Base-by-base conservation (phyloP, 35 echinoderm and acorn worm species). In the Lytechinus pictus region DNA sequence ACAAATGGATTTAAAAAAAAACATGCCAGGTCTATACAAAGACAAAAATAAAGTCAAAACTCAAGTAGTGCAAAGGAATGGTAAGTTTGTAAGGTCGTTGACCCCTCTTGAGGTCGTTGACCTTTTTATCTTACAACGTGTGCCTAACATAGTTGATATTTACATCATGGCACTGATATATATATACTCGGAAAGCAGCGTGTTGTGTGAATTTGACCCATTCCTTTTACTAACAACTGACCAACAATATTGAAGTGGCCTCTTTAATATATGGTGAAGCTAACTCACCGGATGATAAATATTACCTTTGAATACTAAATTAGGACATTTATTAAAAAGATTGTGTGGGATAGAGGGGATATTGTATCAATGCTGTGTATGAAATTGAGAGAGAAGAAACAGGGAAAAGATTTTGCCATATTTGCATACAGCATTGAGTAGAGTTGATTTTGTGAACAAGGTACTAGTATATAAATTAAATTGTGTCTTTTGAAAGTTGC, bases 11-110 rank as follows among this genome's bases (percentile, higher is more conserved):
- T n/a, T 0, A 19, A 79, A 79, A 79, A 14, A 24, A 24, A 79
- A 24, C 66, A 90, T 12, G 52, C 10, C 52, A 90, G 88, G 88
- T 21, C 16, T 90, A 8, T 88, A 52, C 86, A 88, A 88, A 52
- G 86, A 88, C 27, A n/a, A 28, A 90, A 44, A 90, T 52, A 90
- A 44, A 90, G 29, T 52, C 10, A 90, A 90, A 44, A 52, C 27
- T 90, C 28, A 2, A 52, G n/a, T 33, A 90, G 33, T 90, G 52
- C 88, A 3, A 90, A 90, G 88, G 16, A 90, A 90, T 33, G 88
- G 88, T 90, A 90, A 90, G 88, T 90, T 12, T 79, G 24, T 71
- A 24, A n/a, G 66, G 66, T 79, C 66, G n/a, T 79, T n/a, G 66
- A 79, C 66, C 66, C 33, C 33, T 44, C 4, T 66, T 71, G 66